phyloP scores from a whole-genome alignment of 1,140 invertebrate species.

The Colletes latitarsis region DNA sequence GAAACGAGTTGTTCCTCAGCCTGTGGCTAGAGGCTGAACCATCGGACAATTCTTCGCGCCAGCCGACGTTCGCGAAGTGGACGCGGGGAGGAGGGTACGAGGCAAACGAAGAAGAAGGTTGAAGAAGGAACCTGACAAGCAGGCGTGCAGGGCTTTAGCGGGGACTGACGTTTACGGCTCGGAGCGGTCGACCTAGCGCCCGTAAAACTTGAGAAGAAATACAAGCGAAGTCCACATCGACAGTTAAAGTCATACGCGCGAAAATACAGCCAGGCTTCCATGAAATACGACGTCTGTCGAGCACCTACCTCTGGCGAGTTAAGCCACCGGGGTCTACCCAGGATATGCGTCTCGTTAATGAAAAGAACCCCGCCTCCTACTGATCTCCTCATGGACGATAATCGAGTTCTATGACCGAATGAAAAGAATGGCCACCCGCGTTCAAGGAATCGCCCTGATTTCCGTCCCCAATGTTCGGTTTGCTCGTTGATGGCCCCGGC shows the following conservation, averaged over 20 bases:
- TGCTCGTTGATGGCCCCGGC: not conserved
- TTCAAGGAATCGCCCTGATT: slow-evolving; percentile 9
- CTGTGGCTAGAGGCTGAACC: not conserved
- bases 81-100: not conserved
- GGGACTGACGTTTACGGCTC: slow-evolving; percentile 72
- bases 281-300: slow-evolving; percentile 72
- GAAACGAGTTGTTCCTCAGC: not conserved
- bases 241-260: slow-evolving; percentile 78
- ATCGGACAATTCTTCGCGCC: not conserved
- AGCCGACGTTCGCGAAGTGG: not conserved
- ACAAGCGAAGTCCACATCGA: slow-evolving; percentile 74
- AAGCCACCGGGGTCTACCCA: slow-evolving; percentile 52
- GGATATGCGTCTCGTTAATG: slow-evolving; percentile 65
- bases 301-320: slow-evolving; percentile 45
- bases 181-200: slow-evolving; percentile 71
- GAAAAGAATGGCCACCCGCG: not conserved
- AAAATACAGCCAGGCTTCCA: slow-evolving; percentile 74
- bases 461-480: not conserved
- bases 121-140: slow-evolving; percentile 53
- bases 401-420: slow-evolving; percentile 32
- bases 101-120: slow-evolving; percentile 35
- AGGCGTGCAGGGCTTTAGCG: slow-evolving; percentile 56
- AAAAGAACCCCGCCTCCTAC: slow-evolving; percentile 53
- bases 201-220: slow-evolving; percentile 78
- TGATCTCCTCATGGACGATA: slow-evolving; percentile 34